phyloP scores from a whole-genome alignment of 2,888 invertebrate genomes.

The Scaptomyza cyrtandrae region DNA sequence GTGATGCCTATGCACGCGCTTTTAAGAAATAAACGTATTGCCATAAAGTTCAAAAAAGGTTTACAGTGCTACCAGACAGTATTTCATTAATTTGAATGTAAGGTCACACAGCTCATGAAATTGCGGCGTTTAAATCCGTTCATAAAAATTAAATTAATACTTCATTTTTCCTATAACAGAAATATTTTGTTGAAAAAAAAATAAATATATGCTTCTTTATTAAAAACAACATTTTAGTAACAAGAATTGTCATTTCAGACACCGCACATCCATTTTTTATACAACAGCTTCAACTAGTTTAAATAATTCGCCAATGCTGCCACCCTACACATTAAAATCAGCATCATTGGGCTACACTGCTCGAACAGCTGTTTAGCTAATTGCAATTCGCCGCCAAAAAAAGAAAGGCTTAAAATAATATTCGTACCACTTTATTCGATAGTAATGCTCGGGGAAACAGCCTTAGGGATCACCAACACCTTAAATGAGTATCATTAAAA shows the following conservation, averaged over 20 bases:
- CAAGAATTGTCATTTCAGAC: background rate
- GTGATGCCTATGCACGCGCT: slow-evolving; percentile 16
- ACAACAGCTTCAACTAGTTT: background rate
- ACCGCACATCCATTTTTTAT: background rate
- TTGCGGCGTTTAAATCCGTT: too few relatives aligned
- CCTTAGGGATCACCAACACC: slow-evolving; percentile 55
- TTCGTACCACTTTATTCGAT: slow-evolving; percentile 4
- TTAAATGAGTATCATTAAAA: slow-evolving; percentile 12
- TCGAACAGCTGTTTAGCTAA: background rate
- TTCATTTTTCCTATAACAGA: too few relatives aligned
- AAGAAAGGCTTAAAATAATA: slow-evolving; percentile 2
- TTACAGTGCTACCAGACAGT: slow-evolving; percentile 11
- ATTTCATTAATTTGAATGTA: background rate
- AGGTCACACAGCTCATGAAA: background rate
- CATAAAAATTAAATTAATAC: too few relatives aligned
- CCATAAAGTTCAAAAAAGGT: slow-evolving; percentile 27
- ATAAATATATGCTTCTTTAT: background rate
- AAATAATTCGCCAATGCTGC: background rate
- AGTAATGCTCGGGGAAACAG: slow-evolving; percentile 24
- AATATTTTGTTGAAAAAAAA: too few relatives aligned
- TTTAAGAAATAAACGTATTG: slow-evolving; percentile 1
- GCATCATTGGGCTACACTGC: background rate
- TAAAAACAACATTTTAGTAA: too few relatives aligned
- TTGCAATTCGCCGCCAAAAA: slow-evolving; percentile 3
- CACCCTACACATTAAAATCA: background rate